A percentile compares a stretch with the other conserved stretches of the same genome.
These are phyloP conservation scores for Heliocidaris erythrogramma DNA, from an alignment of 35 echinoderm and acorn worm species.

Conservation along the genomic window DNA sequence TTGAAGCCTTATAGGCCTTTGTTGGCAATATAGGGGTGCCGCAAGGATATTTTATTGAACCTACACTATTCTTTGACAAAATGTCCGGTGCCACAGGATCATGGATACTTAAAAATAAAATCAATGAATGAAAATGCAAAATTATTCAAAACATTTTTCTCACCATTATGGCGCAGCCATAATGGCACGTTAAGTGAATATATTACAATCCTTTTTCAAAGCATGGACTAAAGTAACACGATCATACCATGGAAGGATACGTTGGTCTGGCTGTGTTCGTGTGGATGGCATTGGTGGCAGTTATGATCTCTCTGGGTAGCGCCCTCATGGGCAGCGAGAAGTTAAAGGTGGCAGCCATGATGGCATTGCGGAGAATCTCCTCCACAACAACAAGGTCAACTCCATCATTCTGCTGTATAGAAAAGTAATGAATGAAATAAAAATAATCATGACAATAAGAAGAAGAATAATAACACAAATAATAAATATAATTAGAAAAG, in stretches of 20 bases:
- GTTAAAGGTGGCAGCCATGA: conserved; percentile 79
- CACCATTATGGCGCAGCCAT: too few species aligned
- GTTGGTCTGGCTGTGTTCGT: conserved; percentile 57
- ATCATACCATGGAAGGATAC: conserved; percentile 47
- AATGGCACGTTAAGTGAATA: background rate
- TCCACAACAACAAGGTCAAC: conserved; percentile 90
- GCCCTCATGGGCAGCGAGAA: conserved; percentile 69
- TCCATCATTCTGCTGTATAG: conserved; percentile 69
- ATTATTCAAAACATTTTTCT: too few species aligned
- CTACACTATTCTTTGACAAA: background rate
- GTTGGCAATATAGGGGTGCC: background rate
- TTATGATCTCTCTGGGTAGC: conserved; percentile 79
- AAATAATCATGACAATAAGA: background rate
- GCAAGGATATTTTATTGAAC: background rate
- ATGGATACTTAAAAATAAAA: background rate
- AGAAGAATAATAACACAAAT: background rate
- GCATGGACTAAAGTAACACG: background rate
- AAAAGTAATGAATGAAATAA: background rate
- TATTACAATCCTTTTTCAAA: background rate
- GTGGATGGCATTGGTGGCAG: conserved; percentile 51
- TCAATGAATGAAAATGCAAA: too few species aligned
- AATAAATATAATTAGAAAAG: too few species aligned
- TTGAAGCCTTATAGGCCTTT: too few species aligned
- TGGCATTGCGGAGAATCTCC: conserved; percentile 83
- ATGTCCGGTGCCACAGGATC: background rate